Evolutionary conservation across 1,140 invertebrate species (phyloP).

Genomic region (Atta colombica): DNA sequence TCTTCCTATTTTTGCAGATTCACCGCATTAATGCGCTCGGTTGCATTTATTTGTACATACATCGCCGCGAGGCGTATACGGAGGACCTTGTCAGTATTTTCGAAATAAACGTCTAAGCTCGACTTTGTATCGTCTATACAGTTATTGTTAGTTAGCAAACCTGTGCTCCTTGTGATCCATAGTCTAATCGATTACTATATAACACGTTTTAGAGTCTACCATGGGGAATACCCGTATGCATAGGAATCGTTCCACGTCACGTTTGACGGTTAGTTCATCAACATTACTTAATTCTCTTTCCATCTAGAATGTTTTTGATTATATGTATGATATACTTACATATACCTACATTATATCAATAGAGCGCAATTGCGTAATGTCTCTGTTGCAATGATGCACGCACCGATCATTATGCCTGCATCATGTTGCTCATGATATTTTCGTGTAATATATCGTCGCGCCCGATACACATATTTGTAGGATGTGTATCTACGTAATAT

Average conservation of each 20-base stretch:
- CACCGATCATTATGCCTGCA: constrained; percentile 56
- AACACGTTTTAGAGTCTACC: constrained; percentile 78
- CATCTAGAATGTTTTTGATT: constrained; percentile 42
- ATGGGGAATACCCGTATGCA: constrained; percentile 76
- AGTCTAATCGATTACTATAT: constrained; percentile 72
- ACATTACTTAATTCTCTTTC: constrained; percentile 44
- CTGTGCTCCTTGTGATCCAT: constrained; percentile 36
- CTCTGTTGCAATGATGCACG: constrained; percentile 46
- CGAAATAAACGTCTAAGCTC: constrained; percentile 65
- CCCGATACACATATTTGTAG: constrained; percentile 27
- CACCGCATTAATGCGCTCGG: neutral
- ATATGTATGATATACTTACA: neutral
- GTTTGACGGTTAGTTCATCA: constrained; percentile 78
- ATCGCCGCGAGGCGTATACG: neutral
- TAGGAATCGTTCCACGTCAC: constrained; percentile 62
- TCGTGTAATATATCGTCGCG: constrained; percentile 21
- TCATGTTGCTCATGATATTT: constrained; percentile 52
- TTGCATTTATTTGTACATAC: constrained; percentile 41
- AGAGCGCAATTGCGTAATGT: constrained; percentile 36
- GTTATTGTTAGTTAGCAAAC: constrained; percentile 54
- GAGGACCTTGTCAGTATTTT: constrained; percentile 44
- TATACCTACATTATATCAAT: neutral
- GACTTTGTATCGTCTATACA: constrained; percentile 30
- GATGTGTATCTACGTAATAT: constrained; percentile 1
- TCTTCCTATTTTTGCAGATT: constrained; percentile 15